Conservation (phyloP, 2,797 vertebrate genomes). For the Kryptolebias ocellatus region DNA sequence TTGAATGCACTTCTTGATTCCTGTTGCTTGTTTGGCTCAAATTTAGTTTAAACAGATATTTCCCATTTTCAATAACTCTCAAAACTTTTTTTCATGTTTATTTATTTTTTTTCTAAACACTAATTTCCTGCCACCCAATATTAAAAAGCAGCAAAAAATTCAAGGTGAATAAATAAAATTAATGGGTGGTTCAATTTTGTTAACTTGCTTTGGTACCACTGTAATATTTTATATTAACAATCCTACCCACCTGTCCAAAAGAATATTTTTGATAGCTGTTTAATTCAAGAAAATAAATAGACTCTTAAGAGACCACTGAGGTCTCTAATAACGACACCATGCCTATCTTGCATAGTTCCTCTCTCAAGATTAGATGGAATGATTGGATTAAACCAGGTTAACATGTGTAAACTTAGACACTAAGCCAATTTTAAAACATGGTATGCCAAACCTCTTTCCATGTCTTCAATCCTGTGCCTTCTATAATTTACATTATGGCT, state of each 20-base stretch:
- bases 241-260: background rate
- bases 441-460: background rate
- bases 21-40: background rate
- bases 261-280: background rate
- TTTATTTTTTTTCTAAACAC: background rate
- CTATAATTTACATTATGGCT: background rate
- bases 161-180: too few relatives aligned
- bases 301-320: background rate
- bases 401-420: background rate
- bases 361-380: background rate
- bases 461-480: background rate
- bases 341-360: background rate
- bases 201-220: too few relatives aligned
- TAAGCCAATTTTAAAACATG: too few relatives aligned
- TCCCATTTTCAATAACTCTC: background rate
- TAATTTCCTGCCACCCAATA: too few relatives aligned
- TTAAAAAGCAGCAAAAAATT: too few relatives aligned
- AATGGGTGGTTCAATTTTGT: too few relatives aligned
- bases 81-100: too few relatives aligned
- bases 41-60: background rate
- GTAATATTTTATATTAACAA: background rate
- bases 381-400: background rate
- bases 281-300: background rate
- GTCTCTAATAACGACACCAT: background rate
- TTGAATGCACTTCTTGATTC: background rate